phyloP scores from a whole-genome alignment of 2,888 invertebrate genomes.

The Alcis repandata region DNA sequence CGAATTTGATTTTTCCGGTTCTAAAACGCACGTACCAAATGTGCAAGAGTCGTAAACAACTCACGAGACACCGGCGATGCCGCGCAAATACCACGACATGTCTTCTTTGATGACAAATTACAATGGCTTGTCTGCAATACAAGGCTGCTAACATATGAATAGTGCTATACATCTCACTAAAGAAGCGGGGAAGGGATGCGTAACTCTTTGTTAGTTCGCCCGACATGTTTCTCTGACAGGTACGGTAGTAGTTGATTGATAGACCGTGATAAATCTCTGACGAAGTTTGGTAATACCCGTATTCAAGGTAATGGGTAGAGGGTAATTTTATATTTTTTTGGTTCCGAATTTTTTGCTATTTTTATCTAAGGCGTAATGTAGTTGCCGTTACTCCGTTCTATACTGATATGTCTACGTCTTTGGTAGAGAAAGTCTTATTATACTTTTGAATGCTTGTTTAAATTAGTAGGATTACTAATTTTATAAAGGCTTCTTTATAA shows the following conservation, averaged over 20 bases:
- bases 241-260: slow-evolving; percentile 45
- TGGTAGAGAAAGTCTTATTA: too few species aligned
- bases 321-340: slow-evolving; percentile 10
- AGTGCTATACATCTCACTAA: slow-evolving; percentile 32
- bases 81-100: slow-evolving; percentile 33
- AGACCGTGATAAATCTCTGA: slow-evolving; percentile 36
- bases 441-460: too few species aligned
- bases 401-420: too few species aligned
- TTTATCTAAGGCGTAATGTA: too few species aligned
- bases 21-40: background rate
- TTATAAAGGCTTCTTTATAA: too few species aligned
- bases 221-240: slow-evolving; percentile 45
- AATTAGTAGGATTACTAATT: too few species aligned
- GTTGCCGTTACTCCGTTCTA: too few species aligned
- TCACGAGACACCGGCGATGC: slow-evolving; percentile 12
- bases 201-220: slow-evolving; percentile 42
- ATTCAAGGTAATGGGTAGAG: slow-evolving; percentile 26
- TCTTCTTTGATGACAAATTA: slow-evolving; percentile 50
- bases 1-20: too few species aligned
- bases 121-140: slow-evolving; percentile 44
- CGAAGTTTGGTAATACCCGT: slow-evolving; percentile 36
- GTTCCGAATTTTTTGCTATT: background rate
- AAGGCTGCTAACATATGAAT: slow-evolving; percentile 41
- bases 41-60: slow-evolving; percentile 10
- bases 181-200: slow-evolving; percentile 43